Evolutionary conservation across 2,888 invertebrate genomes (phyloP).

Genomic region (Melanostoma mellinum): DNA sequence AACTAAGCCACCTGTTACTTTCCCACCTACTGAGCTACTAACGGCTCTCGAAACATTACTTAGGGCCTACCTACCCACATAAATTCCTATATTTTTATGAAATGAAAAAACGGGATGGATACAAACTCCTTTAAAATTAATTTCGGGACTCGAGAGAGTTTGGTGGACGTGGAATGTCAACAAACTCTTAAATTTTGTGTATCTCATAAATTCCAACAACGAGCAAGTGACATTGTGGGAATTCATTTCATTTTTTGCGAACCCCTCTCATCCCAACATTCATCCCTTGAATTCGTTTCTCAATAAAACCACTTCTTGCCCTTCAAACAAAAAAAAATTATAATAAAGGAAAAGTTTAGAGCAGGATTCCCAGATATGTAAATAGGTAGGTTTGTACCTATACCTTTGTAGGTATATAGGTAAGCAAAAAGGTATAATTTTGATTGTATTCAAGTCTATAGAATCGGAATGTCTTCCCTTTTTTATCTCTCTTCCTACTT

Average conservation of each 20-base stretch:
- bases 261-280: background rate
- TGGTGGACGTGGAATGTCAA: conserved; percentile 27
- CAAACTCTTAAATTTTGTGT: conserved; percentile 27
- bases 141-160: no score
- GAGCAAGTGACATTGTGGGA: conserved; percentile 10
- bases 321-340: background rate
- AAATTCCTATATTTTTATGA: background rate
- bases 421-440: conserved; percentile 24
- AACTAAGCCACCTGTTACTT: no score
- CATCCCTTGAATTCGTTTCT: background rate
- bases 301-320: no score
- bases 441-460: conserved; percentile 49
- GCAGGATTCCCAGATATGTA: background rate
- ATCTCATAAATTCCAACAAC: conserved; percentile 10
- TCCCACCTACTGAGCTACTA: no score
- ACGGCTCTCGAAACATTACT: no score
- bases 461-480: conserved; percentile 50
- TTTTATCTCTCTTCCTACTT: conserved; percentile 26
- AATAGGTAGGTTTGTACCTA: conserved; percentile 2
- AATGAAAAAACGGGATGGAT: background rate
- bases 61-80: no score
- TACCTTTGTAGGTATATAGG: background rate
- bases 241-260: background rate
- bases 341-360: conserved; percentile 7
- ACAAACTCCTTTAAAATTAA: no score